A percentile compares a stretch with the other conserved stretches of the same genome.
phyloP scores from a whole-genome alignment of 2,113 vertebrate genomes.

The Isurus oxyrinchus region DNA sequence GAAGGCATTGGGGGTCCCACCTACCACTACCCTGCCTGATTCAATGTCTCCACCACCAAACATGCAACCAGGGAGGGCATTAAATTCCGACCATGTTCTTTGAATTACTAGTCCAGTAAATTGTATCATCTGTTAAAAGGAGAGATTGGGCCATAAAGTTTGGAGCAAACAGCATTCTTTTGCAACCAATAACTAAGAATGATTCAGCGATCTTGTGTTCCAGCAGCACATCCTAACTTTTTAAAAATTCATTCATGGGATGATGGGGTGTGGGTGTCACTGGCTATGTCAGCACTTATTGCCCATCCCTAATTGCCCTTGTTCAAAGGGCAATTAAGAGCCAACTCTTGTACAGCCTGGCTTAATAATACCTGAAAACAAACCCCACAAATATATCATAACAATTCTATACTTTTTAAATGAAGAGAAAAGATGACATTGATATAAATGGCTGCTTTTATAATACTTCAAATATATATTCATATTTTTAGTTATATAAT shows the following conservation, averaged over 20 bases:
- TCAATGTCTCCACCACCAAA: too few relatives aligned
- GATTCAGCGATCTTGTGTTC: neutral
- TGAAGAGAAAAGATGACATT: neutral
- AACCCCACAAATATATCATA: neutral
- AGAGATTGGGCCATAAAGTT: neutral
- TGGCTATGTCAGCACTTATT: too few relatives aligned
- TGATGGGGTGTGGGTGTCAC: too few relatives aligned
- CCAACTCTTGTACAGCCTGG: neutral
- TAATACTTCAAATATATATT: neutral
- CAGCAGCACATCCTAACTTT: neutral
- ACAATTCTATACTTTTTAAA: too few relatives aligned
- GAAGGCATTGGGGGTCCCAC: too few relatives aligned
- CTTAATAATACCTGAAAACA: neutral
- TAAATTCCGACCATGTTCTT: too few relatives aligned
- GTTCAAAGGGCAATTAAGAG: neutral
- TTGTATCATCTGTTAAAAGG: neutral
- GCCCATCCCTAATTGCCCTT: too few relatives aligned
- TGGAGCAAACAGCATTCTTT: neutral
- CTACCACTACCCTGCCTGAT: too few relatives aligned
- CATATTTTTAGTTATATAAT: neutral
- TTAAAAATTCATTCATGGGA: too few relatives aligned
- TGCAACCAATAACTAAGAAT: neutral
- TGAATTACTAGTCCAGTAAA: neutral
- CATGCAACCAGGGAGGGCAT: too few relatives aligned
- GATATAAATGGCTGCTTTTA: neutral